Percentiles rank a stretch among this genome's conserved stretches.
phyloP scores from a whole-genome alignment of 2,888 invertebrate genomes.

The Nyleta sp. region DNA sequence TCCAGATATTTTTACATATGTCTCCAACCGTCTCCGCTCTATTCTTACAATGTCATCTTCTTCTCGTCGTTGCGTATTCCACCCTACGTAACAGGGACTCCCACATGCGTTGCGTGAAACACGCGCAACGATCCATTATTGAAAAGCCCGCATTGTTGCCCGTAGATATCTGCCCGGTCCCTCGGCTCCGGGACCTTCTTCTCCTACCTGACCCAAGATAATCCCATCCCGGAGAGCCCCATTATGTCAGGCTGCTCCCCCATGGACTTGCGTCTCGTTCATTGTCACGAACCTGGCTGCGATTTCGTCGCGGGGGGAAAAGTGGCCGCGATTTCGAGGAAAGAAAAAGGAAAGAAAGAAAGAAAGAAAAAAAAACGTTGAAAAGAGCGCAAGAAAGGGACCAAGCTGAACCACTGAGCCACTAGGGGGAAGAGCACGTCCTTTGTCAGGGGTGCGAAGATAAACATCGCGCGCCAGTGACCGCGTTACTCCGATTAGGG shows the following conservation, averaged over 20 bases:
- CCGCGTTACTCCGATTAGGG: slow-evolving; percentile 51
- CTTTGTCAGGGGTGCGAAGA: slow-evolving; percentile 65
- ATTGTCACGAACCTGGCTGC: slow-evolving; percentile 65
- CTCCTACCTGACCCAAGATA: slow-evolving; percentile 80
- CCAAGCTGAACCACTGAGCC: slow-evolving; percentile 6
- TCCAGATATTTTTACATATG: slow-evolving; percentile 62
- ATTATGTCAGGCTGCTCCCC: slow-evolving; percentile 72
- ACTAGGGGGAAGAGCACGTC: slow-evolving; percentile 22
- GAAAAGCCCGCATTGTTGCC: slow-evolving; percentile 70
- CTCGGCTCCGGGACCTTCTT: slow-evolving; percentile 36
- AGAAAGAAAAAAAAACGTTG: slow-evolving; percentile 52
- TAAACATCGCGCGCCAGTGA: slow-evolving; percentile 63
- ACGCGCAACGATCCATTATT: slow-evolving; percentile 57
- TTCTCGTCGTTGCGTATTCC: slow-evolving; percentile 23
- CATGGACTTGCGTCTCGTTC: slow-evolving; percentile 69
- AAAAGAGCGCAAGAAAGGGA: slow-evolving; percentile 37
- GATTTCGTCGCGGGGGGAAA: slow-evolving; percentile 54
- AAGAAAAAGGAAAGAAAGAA: slow-evolving; percentile 59
- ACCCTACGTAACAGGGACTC: slow-evolving; percentile 68
- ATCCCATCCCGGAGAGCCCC: slow-evolving; percentile 78
- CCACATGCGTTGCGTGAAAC: slow-evolving; percentile 72
- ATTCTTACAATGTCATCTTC: slow-evolving; percentile 49
- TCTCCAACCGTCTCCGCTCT: slow-evolving; percentile 58
- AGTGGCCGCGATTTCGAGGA: slow-evolving; percentile 21
- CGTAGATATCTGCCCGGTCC: slow-evolving; percentile 28